These are phyloP conservation scores for Ceyx melanurus DNA, from an alignment of 2,113 vertebrate genomes.

Conservation along the genomic window DNA sequence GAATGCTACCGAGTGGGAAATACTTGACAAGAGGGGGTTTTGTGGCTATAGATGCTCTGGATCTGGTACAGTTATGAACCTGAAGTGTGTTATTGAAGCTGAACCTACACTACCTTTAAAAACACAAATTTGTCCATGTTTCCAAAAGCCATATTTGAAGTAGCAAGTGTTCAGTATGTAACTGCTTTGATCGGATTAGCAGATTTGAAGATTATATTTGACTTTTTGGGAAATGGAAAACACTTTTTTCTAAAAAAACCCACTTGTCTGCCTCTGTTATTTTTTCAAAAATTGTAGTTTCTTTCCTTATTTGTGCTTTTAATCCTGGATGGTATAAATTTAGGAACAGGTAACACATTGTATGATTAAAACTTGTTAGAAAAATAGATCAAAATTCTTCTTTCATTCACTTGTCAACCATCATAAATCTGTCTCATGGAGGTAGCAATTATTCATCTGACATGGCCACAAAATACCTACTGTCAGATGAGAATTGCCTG, in stretches of 20 bases:
- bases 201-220: background rate
- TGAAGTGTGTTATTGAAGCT: background rate
- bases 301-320: background rate
- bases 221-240: background rate
- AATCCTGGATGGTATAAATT: constrained; percentile 1
- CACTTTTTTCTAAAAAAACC: background rate
- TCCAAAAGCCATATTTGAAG: background rate
- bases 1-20: background rate
- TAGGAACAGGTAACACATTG: background rate
- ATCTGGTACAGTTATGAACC: background rate
- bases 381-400: background rate
- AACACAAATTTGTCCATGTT: background rate
- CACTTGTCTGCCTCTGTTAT: accelerated
- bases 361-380: background rate
- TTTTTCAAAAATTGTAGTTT: background rate
- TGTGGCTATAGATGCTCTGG: background rate
- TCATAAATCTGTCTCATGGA: background rate
- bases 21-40: background rate
- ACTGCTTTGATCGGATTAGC: background rate
- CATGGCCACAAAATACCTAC: background rate
- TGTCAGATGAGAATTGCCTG: background rate
- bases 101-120: background rate
- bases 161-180: background rate
- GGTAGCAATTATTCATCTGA: background rate
- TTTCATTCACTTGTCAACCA: background rate